Evolutionary conservation across 2,797 vertebrate species (phyloP), one percentile per base, ranked within the genome.

Genomic region (Centropyge bicolor): DNA sequence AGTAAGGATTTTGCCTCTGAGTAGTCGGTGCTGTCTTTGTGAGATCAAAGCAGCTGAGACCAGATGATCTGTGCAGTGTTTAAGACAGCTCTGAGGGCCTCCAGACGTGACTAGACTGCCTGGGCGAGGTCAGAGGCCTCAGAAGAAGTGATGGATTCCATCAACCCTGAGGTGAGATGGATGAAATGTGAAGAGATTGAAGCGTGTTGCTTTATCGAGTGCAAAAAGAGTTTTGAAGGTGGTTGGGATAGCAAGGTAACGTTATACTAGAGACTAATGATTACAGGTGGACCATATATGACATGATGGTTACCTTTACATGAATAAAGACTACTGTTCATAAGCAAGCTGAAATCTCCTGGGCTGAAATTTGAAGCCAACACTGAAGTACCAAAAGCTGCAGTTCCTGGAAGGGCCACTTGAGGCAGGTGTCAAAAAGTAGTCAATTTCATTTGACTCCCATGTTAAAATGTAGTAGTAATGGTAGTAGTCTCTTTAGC

Each of bases 41-140:
- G 71, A 93, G 90, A 93, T 94, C 90, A 94, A 94, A 93, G 91
- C 82, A 13, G 75, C 81, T 45, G 82, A 80, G 85, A 27, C 64
- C 80, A 75, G 84, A 91, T 90, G 90, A 90, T 86, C 83, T 87
- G 89, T 75, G 84, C 17, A 0, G 81, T 83, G 86, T 92, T 91
- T 88, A 83, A 89, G 83, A 70, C 70, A 40, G 76, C 84, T 84
- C 82, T 16, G 77, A 84, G 83, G 82, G 69, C 70, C 77, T 1
- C 78, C 36, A 24, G 86, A 93, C 86, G 85, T 92, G 93, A 90
- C 81, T 48, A 51, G 90, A 93, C 84, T 93, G 66, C 64, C 46
- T 67, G 55, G 43, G 65, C 22, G 60, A 1, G 83, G 84, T 71
- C 84, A 80, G 62, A 68, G 72, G 73, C 45, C 46, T 74, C 40